phyloP scores from a whole-genome alignment of 2,113 vertebrate species.

The pig (Sus scrofa) region T2T-Sscrofa CM000817.6:103187001-103187500 shows the following conservation, averaged over 20 bases:
- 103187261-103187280: background rate
- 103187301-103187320: background rate
- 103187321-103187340: background rate
- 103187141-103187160: background rate
- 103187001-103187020: too few species aligned
- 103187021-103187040: background rate
- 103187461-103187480: constrained; percentile 92
- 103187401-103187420: background rate
- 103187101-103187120: background rate
- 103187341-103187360: background rate
- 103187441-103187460: constrained; percentile 89
- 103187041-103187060: background rate
- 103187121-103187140: background rate
- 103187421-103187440: background rate
- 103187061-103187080: background rate
- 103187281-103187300: background rate
- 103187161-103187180: background rate
- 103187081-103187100: background rate
- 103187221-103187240: too few species aligned
- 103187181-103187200: background rate
- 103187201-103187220: background rate
- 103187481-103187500: constrained; percentile 87
- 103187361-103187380: background rate
- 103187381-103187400: background rate
- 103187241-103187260: too few species aligned